Conservation (phyloP, 2,797 vertebrate genomes). For the Sarcoramphus papa region DNA sequence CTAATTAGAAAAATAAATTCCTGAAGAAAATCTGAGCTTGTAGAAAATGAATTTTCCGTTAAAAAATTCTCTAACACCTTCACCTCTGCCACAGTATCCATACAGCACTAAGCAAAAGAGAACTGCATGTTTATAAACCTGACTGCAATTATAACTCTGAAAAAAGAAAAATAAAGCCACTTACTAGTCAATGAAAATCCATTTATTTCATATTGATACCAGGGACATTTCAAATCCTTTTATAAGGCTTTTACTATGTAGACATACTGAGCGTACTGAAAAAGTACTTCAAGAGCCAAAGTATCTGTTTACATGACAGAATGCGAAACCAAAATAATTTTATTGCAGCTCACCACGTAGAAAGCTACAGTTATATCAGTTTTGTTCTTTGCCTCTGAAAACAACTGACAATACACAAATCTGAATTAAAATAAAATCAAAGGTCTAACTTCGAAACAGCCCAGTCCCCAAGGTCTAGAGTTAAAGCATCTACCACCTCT, state of each 20-base stretch:
- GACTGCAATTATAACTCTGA: neutral
- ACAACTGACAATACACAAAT: neutral
- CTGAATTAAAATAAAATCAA: neutral
- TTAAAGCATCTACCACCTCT: neutral
- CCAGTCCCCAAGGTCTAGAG: neutral
- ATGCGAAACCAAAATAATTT: neutral
- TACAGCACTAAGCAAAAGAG: neutral
- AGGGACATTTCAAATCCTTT: neutral
- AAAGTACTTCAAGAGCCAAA: neutral
- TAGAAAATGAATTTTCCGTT: neutral
- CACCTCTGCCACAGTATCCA: neutral
- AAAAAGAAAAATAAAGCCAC: neutral
- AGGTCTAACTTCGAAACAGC: neutral
- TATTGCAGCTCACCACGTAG: neutral
- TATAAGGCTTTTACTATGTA: neutral
- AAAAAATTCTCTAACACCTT: neutral
- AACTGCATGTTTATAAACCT: neutral
- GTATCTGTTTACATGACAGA: neutral
- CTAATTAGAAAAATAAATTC: neutral
- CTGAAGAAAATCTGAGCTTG: neutral
- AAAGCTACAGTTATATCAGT: neutral
- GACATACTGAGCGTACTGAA: neutral
- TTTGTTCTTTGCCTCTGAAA: neutral
- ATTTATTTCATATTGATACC: neutral
- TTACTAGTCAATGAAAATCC: neutral